phyloP scores from a whole-genome alignment of 2,113 vertebrate species.

The Tenrec ecaudatus region DNA sequence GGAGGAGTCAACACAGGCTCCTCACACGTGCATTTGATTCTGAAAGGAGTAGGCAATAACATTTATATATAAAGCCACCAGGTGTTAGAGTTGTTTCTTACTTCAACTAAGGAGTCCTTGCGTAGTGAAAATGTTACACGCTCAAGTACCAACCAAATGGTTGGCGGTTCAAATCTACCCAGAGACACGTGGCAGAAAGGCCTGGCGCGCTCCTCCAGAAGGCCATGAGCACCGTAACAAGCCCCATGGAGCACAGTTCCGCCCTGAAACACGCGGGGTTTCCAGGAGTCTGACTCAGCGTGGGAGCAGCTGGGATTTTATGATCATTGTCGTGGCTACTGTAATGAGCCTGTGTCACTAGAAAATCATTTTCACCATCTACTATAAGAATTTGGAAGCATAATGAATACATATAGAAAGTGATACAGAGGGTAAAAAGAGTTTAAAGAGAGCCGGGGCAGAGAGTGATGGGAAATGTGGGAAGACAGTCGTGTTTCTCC shows the following conservation, averaged over 20 bases:
- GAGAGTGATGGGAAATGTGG: not conserved
- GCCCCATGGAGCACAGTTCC: too few species aligned
- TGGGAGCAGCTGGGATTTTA: not conserved
- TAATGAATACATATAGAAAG: not conserved
- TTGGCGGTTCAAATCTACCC: not conserved
- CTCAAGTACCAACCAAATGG: not conserved
- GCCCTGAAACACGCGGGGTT: too few species aligned
- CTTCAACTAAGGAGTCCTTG: not conserved
- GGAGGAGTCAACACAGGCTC: not conserved
- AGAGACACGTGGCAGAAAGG: not conserved
- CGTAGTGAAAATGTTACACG: not conserved
- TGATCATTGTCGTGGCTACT: not conserved
- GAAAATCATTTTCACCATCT: not conserved
- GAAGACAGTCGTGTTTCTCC: not conserved
- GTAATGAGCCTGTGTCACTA: not conserved
- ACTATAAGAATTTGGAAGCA: not conserved
- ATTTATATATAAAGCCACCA: not conserved
- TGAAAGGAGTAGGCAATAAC: not conserved
- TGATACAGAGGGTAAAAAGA: not conserved
- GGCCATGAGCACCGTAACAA: not conserved
- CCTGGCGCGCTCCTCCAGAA: not conserved
- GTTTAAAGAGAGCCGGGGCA: not conserved
- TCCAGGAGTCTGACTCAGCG: too few species aligned
- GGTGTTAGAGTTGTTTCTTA: not conserved
- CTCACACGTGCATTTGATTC: not conserved